Percentiles rank a stretch among this genome's conserved stretches.
phyloP scores from a whole-genome alignment of 2,888 invertebrate genomes.

The Prosapia bicincta region DNA sequence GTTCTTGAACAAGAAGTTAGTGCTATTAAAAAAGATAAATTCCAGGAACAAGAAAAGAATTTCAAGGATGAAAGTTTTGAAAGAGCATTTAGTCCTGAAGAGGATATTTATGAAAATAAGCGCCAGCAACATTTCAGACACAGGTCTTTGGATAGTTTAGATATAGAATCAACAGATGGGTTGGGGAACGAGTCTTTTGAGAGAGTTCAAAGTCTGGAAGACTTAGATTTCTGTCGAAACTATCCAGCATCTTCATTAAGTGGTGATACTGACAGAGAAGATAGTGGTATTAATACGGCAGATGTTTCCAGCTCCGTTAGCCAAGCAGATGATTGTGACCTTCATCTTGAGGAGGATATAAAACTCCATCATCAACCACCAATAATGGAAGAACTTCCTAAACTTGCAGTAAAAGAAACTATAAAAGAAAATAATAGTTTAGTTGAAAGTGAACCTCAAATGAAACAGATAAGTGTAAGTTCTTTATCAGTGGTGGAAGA shows the following conservation, averaged over 20 bases:
- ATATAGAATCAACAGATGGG: conserved; percentile 51
- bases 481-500: conserved; percentile 14
- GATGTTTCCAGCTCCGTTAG: conserved; percentile 71
- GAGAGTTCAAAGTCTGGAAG: conserved; percentile 62
- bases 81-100: conserved; percentile 52
- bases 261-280: conserved; percentile 68
- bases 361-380: conserved; percentile 35
- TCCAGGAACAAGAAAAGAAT: conserved; percentile 10
- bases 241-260: conserved; percentile 51
- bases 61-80: not conserved
- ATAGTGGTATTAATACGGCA: conserved; percentile 75
- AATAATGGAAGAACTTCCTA: conserved; percentile 34
- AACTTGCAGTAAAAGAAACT: conserved; percentile 11
- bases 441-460: not conserved
- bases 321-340: conserved; percentile 61
- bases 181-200: conserved; percentile 53
- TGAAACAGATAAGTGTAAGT: conserved; percentile 31
- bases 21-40: conserved; percentile 33
- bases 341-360: conserved; percentile 37
- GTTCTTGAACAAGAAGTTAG: conserved; percentile 32
- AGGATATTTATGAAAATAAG: conserved; percentile 49
- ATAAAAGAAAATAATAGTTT: not conserved
- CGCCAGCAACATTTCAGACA: conserved; percentile 44
- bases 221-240: conserved; percentile 53
- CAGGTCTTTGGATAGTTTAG: conserved; percentile 61